Percentiles rank a stretch among this genome's conserved stretches.
phyloP scores from a whole-genome alignment of 2,797 vertebrate species.

The Pseudomugil tenellus region DNA sequence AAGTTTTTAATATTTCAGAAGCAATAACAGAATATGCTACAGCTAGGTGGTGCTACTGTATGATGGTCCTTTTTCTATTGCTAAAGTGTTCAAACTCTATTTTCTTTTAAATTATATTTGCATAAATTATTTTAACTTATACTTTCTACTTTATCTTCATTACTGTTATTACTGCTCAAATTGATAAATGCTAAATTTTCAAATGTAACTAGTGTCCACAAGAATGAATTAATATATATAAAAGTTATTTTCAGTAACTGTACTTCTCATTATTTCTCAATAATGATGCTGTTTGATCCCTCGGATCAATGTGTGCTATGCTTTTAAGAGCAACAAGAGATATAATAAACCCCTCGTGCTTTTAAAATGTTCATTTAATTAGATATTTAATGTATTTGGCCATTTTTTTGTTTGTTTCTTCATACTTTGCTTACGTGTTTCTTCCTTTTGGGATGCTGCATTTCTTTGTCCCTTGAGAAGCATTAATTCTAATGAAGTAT shows the following conservation, averaged over 20 bases:
- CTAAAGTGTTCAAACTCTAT: no score
- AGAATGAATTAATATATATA: conserved; percentile 35
- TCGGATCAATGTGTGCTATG: conserved; percentile 45
- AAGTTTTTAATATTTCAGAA: conserved; percentile 20
- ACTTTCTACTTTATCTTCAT: not conserved
- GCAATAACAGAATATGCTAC: conserved; percentile 28
- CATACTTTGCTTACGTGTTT: not conserved
- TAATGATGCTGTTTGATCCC: conserved; percentile 56
- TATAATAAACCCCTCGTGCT: conserved; percentile 12
- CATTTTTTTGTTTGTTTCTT: not conserved
- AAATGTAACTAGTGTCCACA: conserved; percentile 15
- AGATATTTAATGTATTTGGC: conserved; percentile 15
- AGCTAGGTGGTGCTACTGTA: conserved; percentile 70
- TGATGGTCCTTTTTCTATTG: conserved; percentile 36
- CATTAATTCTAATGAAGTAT: conserved; percentile 51
- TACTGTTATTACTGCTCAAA: not conserved
- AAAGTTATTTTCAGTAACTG: conserved; percentile 35
- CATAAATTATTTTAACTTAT: no score
- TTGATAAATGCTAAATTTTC: not conserved
- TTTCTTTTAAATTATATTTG: no score
- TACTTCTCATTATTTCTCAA: no score
- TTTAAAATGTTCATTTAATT: conserved; percentile 21
- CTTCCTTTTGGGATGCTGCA: conserved; percentile 23
- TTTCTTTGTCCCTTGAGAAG: conserved; percentile 39
- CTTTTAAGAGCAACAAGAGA: conserved; percentile 60